Evolutionary conservation across 2,113 vertebrate species (phyloP).

Genomic region (Urocitellus parryii): DNA sequence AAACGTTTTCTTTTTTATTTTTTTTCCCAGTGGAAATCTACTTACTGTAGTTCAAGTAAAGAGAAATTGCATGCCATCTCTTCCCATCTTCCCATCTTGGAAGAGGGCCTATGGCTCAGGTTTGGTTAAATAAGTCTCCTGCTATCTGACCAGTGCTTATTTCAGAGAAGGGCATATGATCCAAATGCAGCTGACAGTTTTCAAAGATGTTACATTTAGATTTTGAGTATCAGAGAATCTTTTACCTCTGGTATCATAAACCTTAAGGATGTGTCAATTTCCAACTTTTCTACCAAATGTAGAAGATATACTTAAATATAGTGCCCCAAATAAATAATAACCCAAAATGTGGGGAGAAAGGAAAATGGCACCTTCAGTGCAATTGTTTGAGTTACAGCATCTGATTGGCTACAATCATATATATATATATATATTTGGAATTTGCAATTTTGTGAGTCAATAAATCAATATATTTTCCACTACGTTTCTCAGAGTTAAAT

Average conservation of each 20-base stretch:
- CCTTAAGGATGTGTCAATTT: not conserved
- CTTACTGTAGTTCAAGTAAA: not conserved
- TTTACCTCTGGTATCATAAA: not conserved
- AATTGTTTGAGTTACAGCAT: not conserved
- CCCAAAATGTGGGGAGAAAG: rapidly evolving
- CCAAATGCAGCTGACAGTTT: not conserved
- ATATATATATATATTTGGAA: not conserved
- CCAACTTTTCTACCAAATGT: not conserved
- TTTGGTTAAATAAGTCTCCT: not conserved
- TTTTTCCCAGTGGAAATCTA: not conserved
- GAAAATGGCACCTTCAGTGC: rapidly evolving
- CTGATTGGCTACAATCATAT: not conserved
- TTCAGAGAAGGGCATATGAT: not conserved
- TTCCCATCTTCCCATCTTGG: too few species aligned
- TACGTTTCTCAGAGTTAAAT: not conserved
- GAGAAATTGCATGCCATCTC: not conserved
- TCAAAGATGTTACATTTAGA: not conserved
- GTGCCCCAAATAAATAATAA: not conserved
- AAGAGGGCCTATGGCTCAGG: not conserved
- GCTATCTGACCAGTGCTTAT: not conserved
- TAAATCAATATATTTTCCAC: not conserved
- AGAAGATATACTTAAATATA: not conserved
- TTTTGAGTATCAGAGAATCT: not conserved
- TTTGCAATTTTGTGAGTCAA: not conserved
- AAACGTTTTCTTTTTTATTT: not conserved